phyloP scores from a whole-genome alignment of 2,888 invertebrate genomes.

The Campopleginae sp. region DNA sequence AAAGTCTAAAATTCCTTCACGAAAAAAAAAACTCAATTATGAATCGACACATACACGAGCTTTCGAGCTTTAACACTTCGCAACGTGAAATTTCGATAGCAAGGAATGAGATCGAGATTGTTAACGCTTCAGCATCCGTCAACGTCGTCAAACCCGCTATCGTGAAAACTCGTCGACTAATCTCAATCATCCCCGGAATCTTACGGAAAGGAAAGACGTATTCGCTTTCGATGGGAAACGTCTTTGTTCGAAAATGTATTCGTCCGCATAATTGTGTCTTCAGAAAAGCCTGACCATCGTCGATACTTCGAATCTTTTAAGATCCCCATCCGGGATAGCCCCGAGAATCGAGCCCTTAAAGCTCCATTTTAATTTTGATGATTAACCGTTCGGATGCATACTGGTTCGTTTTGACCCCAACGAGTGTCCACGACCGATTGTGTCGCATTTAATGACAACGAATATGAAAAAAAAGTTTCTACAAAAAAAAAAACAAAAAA shows the following conservation, averaged over 20 bases:
- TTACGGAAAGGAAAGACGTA: slow-evolving; percentile 28
- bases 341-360: not conserved
- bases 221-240: not conserved
- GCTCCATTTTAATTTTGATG: not conserved
- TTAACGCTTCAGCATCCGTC: slow-evolving; percentile 75
- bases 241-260: slow-evolving; percentile 21
- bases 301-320: not conserved
- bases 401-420: too few relatives aligned
- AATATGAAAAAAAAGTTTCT: too few relatives aligned
- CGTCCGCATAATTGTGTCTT: not conserved
- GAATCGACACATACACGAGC: not conserved
- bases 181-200: slow-evolving; percentile 31
- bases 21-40: not conserved
- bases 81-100: slow-evolving; percentile 30
- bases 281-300: not conserved
- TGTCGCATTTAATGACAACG: too few relatives aligned
- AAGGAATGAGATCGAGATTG: slow-evolving; percentile 61
- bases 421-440: too few relatives aligned
- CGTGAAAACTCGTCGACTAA: slow-evolving; percentile 38
- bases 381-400: not conserved
- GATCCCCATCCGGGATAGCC: too few relatives aligned
- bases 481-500: too few relatives aligned
- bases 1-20: not conserved
- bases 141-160: slow-evolving; percentile 70
- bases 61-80: slow-evolving; percentile 23